A percentile compares a stretch with the other conserved stretches of the same genome.
Evolutionary conservation across 1,140 invertebrate species (phyloP).

Genomic region (Drosophila persimilis): DNA sequence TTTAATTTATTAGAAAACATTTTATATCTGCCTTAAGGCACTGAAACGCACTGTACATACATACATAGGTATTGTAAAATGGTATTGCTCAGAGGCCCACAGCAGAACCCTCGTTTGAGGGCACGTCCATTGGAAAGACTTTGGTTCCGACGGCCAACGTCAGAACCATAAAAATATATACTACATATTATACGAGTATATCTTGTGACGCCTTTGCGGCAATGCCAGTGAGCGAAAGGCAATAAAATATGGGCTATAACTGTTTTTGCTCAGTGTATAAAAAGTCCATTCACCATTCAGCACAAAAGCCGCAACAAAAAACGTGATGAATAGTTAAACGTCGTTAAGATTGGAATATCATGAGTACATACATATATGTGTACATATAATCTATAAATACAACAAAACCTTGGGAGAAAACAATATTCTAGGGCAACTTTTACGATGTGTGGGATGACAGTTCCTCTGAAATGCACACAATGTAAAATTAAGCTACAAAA

Average conservation of each 20-base stretch:
- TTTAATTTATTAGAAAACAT: no score
- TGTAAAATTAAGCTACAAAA: no score
- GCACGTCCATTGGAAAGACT: no score
- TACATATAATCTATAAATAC: constrained; percentile 16
- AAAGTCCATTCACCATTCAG: constrained; percentile 16
- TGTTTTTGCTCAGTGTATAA: constrained; percentile 24
- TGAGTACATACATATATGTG: constrained; percentile 14
- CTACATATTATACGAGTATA: constrained; percentile 5
- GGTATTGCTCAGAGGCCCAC: no score
- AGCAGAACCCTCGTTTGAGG: no score
- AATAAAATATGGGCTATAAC: constrained; percentile 12
- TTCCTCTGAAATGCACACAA: no score
- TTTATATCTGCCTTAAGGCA: no score
- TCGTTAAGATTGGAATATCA: constrained; percentile 21
- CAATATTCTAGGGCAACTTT: constrained; percentile 1
- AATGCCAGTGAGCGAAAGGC: constrained; percentile 6
- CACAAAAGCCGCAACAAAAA: constrained; percentile 11
- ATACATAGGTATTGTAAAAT: no score
- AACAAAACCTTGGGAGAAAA: constrained; percentile 11
- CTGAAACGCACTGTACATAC: no score
- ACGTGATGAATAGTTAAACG: constrained; percentile 43
- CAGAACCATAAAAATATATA: no score
- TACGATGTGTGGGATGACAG: no score
- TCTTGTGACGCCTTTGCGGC: constrained; percentile 14
- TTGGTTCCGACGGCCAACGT: no score